Conservation (phyloP, 1,140 invertebrate species). For the Neoseiulus cucumeris region DNA sequence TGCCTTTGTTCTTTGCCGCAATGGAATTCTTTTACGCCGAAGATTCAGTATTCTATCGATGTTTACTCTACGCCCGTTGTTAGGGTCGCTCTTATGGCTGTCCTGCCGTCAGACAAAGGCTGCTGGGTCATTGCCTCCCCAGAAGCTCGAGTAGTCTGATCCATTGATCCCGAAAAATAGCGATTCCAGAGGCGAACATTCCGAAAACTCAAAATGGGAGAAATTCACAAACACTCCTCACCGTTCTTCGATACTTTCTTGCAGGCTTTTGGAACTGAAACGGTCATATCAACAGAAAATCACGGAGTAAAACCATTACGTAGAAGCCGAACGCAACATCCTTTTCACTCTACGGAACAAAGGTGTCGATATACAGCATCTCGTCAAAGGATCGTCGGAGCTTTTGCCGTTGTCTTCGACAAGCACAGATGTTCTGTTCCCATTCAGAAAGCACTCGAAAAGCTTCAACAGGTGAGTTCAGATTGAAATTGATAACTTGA, state of each 20-base stretch:
- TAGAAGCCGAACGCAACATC: slow-evolving; percentile 1
- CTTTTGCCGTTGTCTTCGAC: neutral
- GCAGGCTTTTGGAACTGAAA: slow-evolving; percentile 1
- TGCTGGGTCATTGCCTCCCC: too few relatives aligned
- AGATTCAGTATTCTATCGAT: too few relatives aligned
- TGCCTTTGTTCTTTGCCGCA: too few relatives aligned
- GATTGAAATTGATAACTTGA: too few relatives aligned
- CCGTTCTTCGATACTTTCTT: neutral
- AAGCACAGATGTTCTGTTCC: neutral
- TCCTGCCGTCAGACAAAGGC: too few relatives aligned
- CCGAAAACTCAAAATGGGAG: too few relatives aligned
- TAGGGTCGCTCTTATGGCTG: too few relatives aligned
- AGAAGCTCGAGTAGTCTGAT: too few relatives aligned
- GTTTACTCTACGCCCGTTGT: too few relatives aligned
- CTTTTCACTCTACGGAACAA: neutral
- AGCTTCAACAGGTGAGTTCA: neutral
- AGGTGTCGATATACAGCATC: slow-evolving; percentile 2
- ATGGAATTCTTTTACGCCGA: too few relatives aligned
- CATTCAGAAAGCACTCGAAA: neutral
- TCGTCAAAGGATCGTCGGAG: neutral
- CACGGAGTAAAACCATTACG: neutral
- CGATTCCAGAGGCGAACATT: too few relatives aligned
- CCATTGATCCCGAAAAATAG: too few relatives aligned
- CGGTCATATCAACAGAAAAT: slow-evolving; percentile 5
- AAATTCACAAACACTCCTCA: neutral